A percentile compares a stretch with the other conserved stretches of the same genome.
Evolutionary conservation across 1,140 invertebrate genomes (phyloP).

Genomic region (Vanessa tameamea): DNA sequence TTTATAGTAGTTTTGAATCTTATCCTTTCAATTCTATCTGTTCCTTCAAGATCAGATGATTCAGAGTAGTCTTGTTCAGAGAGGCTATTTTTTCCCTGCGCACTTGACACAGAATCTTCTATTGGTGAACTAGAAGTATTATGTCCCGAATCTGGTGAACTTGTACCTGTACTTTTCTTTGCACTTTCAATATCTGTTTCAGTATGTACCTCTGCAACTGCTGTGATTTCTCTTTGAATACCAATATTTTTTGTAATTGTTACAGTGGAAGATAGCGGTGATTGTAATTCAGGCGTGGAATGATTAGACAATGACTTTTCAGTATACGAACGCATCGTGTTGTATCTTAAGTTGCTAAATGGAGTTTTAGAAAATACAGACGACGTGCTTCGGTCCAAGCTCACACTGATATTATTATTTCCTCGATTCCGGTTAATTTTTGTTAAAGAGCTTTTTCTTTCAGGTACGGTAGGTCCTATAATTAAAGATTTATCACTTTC

Average conservation of each 20-base stretch:
- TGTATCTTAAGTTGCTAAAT: slow-evolving; percentile 80
- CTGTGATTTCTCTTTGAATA: slow-evolving; percentile 74
- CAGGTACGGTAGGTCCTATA: slow-evolving; percentile 86
- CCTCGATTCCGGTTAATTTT: slow-evolving; percentile 76
- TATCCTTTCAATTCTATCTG: slow-evolving; percentile 91
- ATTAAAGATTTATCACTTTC: slow-evolving; percentile 81
- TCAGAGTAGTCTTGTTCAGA: slow-evolving; percentile 89
- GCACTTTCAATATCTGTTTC: slow-evolving; percentile 80
- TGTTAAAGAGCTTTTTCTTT: slow-evolving; percentile 86
- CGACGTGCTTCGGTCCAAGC: slow-evolving; percentile 80
- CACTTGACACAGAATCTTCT: slow-evolving; percentile 86
- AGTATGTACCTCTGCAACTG: slow-evolving; percentile 82
- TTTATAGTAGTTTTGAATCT: slow-evolving; percentile 92
- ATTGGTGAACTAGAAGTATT: slow-evolving; percentile 91
- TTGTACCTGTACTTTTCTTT: slow-evolving; percentile 82
- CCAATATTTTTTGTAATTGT: slow-evolving; percentile 74
- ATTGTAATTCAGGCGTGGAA: slow-evolving; percentile 58
- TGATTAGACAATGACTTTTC: slow-evolving; percentile 80
- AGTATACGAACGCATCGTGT: slow-evolving; percentile 79
- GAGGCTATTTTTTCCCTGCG: slow-evolving; percentile 84
- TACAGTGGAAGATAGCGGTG: slow-evolving; percentile 52
- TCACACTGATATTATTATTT: slow-evolving; percentile 79
- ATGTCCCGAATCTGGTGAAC: slow-evolving; percentile 89
- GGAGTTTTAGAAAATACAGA: slow-evolving; percentile 72
- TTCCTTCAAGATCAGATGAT: slow-evolving; percentile 91